Conservation (phyloP, 2,797 vertebrate genomes). For the Pseudochirops cupreus region DNA sequence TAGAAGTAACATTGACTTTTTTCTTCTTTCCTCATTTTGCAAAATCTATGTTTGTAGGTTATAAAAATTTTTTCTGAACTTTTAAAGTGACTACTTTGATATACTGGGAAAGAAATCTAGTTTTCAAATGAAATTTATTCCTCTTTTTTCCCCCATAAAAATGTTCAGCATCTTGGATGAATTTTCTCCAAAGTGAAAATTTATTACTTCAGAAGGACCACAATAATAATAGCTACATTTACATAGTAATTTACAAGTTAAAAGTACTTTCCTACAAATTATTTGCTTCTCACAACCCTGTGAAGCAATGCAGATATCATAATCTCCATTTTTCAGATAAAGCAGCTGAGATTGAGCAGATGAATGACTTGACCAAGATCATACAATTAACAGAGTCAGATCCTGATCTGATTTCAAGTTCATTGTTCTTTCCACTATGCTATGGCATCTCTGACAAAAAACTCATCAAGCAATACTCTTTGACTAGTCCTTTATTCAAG, state of each 20-base stretch:
- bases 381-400: background rate
- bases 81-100: conserved; percentile 1
- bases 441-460: background rate
- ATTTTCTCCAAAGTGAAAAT: conserved; percentile 18
- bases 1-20: background rate
- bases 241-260: background rate
- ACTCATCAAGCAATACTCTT: background rate
- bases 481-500: conserved; percentile 34
- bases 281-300: background rate
- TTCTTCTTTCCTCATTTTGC: conserved; percentile 24
- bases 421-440: background rate
- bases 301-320: background rate
- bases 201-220: conserved; percentile 17
- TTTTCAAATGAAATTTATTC: background rate
- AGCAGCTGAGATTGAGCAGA: background rate
- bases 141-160: background rate
- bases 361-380: background rate
- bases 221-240: background rate
- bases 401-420: background rate
- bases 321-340: background rate
- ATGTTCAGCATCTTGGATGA: conserved; percentile 8
- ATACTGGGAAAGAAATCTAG: background rate
- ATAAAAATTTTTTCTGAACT: background rate
- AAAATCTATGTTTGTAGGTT: background rate
- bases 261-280: background rate